A percentile compares a stretch with the other conserved stretches of the same genome.
These are phyloP conservation scores for Nycticryphes semicollaris DNA, from an alignment of 2,113 vertebrate genomes.

Conservation along the genomic window DNA sequence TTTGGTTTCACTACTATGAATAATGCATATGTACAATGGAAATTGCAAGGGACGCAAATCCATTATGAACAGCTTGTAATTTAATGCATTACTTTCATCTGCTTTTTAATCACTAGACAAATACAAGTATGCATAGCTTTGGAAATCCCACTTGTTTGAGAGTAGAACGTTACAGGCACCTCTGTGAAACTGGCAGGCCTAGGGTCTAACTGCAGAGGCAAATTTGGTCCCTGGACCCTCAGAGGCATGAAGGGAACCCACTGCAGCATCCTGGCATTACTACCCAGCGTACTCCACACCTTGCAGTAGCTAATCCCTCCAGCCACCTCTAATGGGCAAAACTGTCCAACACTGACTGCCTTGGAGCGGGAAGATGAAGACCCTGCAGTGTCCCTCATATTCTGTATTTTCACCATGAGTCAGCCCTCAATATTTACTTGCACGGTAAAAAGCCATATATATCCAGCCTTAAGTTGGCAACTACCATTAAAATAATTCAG, in stretches of 20 bases:
- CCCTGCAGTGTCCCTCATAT: not conserved
- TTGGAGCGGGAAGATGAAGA: not conserved
- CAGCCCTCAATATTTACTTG: not conserved
- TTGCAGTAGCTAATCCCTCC: not conserved
- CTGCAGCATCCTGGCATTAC: not conserved
- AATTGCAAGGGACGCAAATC: not conserved
- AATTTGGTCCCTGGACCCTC: not conserved
- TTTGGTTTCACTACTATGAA: not conserved
- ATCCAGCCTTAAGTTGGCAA: not conserved
- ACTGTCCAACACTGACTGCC: not conserved
- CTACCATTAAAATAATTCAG: not conserved
- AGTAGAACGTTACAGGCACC: not conserved
- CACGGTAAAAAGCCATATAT: not conserved
- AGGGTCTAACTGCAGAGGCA: not conserved
- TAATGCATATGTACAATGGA: not conserved
- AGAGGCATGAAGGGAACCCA: not conserved
- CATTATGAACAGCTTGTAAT: not conserved
- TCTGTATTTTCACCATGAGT: not conserved
- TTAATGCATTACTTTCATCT: not conserved
- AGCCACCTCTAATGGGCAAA: not conserved
- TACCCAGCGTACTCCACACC: rapidly evolving
- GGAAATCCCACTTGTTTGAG: not conserved
- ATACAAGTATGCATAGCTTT: not conserved
- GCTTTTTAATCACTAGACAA: not conserved
- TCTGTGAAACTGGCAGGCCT: not conserved